Conservation (phyloP, 2,888 invertebrate species). For the Leptopterna dolabrata region DNA sequence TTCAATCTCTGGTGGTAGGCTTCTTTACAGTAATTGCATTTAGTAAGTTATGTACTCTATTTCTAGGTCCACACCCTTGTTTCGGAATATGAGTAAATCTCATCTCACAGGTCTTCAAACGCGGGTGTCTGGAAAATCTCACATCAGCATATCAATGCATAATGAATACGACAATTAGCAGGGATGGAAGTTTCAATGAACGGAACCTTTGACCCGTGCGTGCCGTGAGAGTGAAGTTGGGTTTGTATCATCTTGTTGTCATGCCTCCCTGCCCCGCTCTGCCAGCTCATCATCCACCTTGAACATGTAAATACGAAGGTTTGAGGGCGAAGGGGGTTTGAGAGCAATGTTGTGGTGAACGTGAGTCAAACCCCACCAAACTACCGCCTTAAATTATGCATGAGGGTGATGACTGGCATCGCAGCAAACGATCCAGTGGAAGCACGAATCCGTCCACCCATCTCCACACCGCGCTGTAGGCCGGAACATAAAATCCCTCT, state of each 20-base stretch:
- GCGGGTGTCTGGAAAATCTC: neutral
- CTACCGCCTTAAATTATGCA: conserved; percentile 51
- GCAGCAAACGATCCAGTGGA: conserved; percentile 7
- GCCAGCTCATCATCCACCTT: neutral
- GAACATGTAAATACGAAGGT: conserved; percentile 20
- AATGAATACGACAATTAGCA: neutral
- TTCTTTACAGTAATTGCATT: too few species aligned
- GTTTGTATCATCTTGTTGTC: conserved; percentile 23
- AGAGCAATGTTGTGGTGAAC: conserved; percentile 42
- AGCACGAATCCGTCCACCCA: conserved; percentile 8
- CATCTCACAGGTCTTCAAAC: neutral
- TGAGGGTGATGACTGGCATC: conserved; percentile 46
- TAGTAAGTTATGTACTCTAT: too few species aligned
- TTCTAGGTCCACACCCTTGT: neutral
- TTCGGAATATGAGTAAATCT: neutral
- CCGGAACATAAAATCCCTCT: neutral
- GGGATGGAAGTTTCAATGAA: conserved; percentile 15
- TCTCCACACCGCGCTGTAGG: neutral
- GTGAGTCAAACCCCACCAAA: conserved; percentile 42
- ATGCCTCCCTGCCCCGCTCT: neutral
- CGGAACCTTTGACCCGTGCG: conserved; percentile 24
- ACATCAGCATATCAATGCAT: neutral
- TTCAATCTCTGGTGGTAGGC: too few species aligned
- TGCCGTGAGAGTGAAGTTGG: conserved; percentile 16
- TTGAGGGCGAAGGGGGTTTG: neutral